Base-by-base conservation (phyloP, 2,888 invertebrate species). In the Diarsia mendica region DNA sequence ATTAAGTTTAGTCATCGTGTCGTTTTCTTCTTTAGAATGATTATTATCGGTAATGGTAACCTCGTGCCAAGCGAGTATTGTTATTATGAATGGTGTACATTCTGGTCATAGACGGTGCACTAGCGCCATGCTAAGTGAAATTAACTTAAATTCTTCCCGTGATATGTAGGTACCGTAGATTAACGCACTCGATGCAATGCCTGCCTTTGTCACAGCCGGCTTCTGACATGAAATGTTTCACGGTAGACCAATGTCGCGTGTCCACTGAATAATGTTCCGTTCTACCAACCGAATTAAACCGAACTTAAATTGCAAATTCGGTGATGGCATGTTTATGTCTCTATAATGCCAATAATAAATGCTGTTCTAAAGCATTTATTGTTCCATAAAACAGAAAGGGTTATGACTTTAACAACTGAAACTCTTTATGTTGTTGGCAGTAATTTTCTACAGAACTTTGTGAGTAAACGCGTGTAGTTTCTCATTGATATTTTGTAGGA, bases 81-180 rank as follows among this genome's bases (percentile, higher is more conserved):
- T 91, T 92, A 90, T 91, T 91, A 91, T 87, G 87, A 91, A 94
- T 93, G 92, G 96, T 96, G 96, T 96, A 94, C 93, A 92, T 94
- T 96, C 96, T 96, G 96, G 96, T 96, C 96, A 96, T 95, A 94
- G 93, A 91, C 89, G 92, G 92, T 92, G 91, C 90, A 91, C 90
- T 86, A 79, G 87, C 85, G 90, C 90, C 91, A 91, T 91, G 89
- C 90, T 94, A 93, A 92, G 88, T 92, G 88, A 92, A 92, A 92
- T 90, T 84, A 90, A 90, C 88, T 90, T 88, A 90, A 78, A 91
- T 88, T 88, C 75, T 90, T 87, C 85, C 90, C 81, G 75, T 85
- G 74, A 91, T 91, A 90, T 91, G 84, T 89, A 89, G 87, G 28
- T 60, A 60, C 18, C 88, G 85, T 90, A 91, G 89, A 88, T 88